Conservation (phyloP, 2,888 invertebrate genomes). For the Biston stratarius region DNA sequence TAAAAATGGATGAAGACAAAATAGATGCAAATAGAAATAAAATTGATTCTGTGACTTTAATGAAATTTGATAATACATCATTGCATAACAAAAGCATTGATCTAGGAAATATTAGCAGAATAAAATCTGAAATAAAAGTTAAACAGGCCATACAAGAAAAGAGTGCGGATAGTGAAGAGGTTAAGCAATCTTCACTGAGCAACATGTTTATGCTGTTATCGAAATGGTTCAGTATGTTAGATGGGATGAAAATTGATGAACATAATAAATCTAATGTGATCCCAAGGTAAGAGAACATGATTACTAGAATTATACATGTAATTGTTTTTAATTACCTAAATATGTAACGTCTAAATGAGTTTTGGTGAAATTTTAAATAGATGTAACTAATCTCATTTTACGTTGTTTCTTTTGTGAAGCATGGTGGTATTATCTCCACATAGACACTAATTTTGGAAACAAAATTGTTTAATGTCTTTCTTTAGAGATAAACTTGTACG, state of each 20-base stretch:
- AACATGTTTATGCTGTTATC: constrained; percentile 60
- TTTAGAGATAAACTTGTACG: no score
- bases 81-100: no score
- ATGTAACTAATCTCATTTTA: no score
- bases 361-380: no score
- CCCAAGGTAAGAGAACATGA: constrained; percentile 31
- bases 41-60: neutral
- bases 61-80: neutral
- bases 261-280: neutral
- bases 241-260: constrained; percentile 36
- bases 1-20: constrained; percentile 14
- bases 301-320: no score
- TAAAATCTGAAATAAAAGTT: neutral
- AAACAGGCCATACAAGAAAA: neutral
- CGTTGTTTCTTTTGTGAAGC: no score
- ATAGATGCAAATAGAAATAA: no score
- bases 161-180: constrained; percentile 27
- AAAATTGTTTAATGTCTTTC: no score
- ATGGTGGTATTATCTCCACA: no score
- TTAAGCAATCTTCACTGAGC: constrained; percentile 36
- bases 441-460: no score
- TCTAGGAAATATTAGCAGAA: neutral
- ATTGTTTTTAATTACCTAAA: no score
- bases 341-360: no score
- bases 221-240: constrained; percentile 61